Evolutionary conservation across 2,113 vertebrate species (phyloP).

Genomic region (Otocyon megalotis): DNA sequence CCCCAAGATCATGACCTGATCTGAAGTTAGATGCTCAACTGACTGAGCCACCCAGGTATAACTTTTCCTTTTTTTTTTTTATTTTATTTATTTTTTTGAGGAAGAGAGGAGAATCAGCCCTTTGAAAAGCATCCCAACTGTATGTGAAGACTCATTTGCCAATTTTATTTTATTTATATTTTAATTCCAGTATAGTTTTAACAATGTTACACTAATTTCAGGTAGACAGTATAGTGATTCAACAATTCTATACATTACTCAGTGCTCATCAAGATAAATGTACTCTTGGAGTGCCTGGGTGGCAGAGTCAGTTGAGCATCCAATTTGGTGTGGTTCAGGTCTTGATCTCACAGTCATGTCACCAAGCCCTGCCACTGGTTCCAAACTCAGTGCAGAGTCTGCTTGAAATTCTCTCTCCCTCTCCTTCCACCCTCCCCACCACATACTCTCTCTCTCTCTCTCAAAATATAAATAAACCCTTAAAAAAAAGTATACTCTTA

Average conservation of each 20-base stretch:
- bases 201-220: not conserved
- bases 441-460: not conserved
- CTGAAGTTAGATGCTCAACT: no score
- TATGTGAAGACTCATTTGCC: not conserved
- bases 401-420: not conserved
- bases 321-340: not conserved
- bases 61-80: not conserved
- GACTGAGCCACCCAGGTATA: no score
- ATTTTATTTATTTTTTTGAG: not conserved
- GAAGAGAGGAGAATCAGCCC: not conserved
- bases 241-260: not conserved
- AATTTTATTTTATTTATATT: not conserved
- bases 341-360: not conserved
- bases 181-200: not conserved
- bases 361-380: not conserved
- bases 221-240: not conserved
- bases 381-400: not conserved
- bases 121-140: not conserved
- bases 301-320: not conserved
- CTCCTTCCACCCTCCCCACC: not conserved
- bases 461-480: not conserved
- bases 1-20: no score
- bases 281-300: not conserved
- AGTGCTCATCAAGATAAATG: not conserved
- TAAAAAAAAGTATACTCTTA: not conserved